A percentile compares a stretch with the other conserved stretches of the same genome.
These are phyloP conservation scores for Phortica okadai DNA, from an alignment of 2,888 invertebrate genomes.

Conservation along the genomic window DNA sequence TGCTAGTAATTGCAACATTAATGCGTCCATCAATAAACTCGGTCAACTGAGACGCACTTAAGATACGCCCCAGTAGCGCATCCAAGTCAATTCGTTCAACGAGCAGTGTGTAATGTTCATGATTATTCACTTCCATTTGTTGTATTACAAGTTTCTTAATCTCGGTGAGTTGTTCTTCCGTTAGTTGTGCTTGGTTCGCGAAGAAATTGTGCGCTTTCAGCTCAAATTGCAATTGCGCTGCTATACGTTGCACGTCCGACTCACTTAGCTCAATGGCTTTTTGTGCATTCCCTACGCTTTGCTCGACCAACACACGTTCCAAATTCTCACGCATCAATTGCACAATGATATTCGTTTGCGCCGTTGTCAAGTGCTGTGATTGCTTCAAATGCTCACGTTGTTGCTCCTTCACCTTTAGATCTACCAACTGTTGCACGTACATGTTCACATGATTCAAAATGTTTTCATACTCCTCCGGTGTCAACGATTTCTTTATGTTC, in stretches of 20 bases:
- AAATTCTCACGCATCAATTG: slow-evolving; percentile 70
- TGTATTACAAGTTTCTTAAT: slow-evolving; percentile 70
- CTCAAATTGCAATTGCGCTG: slow-evolving; percentile 61
- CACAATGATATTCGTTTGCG: slow-evolving; percentile 66
- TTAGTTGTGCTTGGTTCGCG: slow-evolving; percentile 56
- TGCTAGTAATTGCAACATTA: slow-evolving; percentile 61
- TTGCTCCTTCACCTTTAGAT: slow-evolving; percentile 65
- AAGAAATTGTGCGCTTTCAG: slow-evolving; percentile 44
- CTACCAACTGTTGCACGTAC: slow-evolving; percentile 73
- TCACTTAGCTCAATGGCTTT: slow-evolving; percentile 56
- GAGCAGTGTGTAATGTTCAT: slow-evolving; percentile 61
- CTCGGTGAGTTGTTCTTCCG: slow-evolving; percentile 72
- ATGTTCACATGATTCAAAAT: slow-evolving; percentile 73
- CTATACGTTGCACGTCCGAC: slow-evolving; percentile 67
- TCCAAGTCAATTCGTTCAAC: slow-evolving; percentile 72
- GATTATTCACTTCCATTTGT: slow-evolving; percentile 63
- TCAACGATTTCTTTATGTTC: slow-evolving; percentile 66
- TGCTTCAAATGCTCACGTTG: slow-evolving; percentile 40
- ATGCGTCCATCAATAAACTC: slow-evolving; percentile 68
- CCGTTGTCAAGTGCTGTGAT: slow-evolving; percentile 53
- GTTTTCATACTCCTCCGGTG: slow-evolving; percentile 72
- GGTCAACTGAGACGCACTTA: slow-evolving; percentile 68
- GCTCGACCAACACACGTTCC: slow-evolving; percentile 52
- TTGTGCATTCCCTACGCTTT: slow-evolving; percentile 40
- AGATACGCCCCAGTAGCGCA: slow-evolving; percentile 72